Evolutionary conservation across 2,888 invertebrate species (phyloP).

Genomic region (Galeruca laticollis): DNA sequence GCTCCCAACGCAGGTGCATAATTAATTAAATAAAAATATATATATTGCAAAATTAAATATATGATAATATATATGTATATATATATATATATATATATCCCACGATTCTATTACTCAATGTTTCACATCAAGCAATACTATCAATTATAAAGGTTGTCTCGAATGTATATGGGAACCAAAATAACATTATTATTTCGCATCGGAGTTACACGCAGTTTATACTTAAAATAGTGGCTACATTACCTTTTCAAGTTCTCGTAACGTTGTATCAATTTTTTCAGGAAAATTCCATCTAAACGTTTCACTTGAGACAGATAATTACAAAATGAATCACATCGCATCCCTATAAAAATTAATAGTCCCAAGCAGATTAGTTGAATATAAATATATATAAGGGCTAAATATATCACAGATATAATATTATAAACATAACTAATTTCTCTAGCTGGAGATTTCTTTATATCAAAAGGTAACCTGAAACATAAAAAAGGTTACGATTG

Average conservation of each 20-base stretch:
- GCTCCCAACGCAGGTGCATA: too few species aligned
- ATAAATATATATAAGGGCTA: background rate
- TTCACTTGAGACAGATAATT: background rate
- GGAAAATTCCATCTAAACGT: background rate
- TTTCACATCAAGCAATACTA: too few species aligned
- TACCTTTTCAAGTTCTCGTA: background rate
- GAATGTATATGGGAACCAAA: too few species aligned
- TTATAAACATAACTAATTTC: background rate
- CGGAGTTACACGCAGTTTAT: too few species aligned
- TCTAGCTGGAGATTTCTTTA: background rate
- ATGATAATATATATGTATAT: too few species aligned
- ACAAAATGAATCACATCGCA: background rate
- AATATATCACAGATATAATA: background rate
- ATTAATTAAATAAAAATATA: too few species aligned
- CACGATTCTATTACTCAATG: too few species aligned
- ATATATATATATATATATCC: too few species aligned
- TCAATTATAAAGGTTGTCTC: too few species aligned
- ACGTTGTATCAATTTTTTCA: background rate
- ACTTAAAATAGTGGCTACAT: background rate
- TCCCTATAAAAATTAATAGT: background rate
- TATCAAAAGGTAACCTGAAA: background rate
- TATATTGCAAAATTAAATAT: too few species aligned
- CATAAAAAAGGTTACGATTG: too few species aligned
- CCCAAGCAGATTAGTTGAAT: background rate
- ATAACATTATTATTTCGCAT: too few species aligned